Base-by-base conservation (phyloP, 1,140 invertebrate species). In the Orius laevigatus region DNA sequence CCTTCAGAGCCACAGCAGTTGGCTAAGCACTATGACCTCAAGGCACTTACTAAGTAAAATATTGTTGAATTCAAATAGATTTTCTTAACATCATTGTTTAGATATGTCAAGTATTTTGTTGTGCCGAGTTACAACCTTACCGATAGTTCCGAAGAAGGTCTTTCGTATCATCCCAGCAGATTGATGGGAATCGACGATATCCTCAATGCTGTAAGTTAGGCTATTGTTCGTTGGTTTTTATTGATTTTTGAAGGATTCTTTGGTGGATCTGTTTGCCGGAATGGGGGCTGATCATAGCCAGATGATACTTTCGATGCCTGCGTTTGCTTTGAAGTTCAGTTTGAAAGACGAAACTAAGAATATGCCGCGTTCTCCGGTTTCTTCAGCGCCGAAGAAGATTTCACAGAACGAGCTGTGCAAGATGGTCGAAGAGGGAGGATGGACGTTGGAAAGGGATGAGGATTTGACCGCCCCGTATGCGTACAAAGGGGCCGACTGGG, bases 391-490 rank as follows among this genome's bases (percentile, higher is more conserved):
- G 16, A 58, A 66, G 53, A 54, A 65, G 52, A 69, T 80, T 15
- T 68, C 72, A 56, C 75, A 75, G 58, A 63, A 69, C 48, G 68
- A 81, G 67, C 62, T 84, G 1, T 84, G 81, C 56, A 59, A 69
- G 16, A 59, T 69, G 15, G 69, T 83, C 56, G 66, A 63, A 41
- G 63, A 65, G 19, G 79, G 74, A 20, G 63, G 66, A 35, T 86
- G 82, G 82, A 84, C 75, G 0, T 59, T 84, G 12, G 81, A 84
- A 60, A 68, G 82, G 52, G 82, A 84, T 54, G 78, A 84, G 56
- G 82, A 86, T 65, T 67, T 83, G 12, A 81, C 81, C 1, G 81
- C 76, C 31, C 78, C 79, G 48, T 84, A 83, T 57, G 78, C 81
- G 49, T 84, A 81, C 58, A 74, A 72, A 57, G 71, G 79, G 57